Evolutionary conservation across 2,113 vertebrate species (phyloP), one percentile per base, ranked within the genome.

Genomic region (Callaeas wilsoni): DNA sequence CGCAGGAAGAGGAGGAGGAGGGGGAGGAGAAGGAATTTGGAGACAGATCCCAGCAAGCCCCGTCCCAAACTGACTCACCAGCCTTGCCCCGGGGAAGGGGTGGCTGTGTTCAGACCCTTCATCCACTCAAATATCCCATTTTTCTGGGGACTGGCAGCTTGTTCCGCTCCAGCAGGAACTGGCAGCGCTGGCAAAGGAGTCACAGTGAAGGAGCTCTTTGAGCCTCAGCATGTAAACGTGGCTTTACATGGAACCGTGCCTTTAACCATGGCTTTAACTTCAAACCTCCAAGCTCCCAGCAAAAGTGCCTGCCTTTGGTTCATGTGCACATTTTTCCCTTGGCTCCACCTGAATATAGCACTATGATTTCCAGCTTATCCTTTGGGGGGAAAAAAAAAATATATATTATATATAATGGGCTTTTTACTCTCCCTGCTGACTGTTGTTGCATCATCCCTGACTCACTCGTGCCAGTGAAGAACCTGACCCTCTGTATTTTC

Each of bases 281-380:
- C 33, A 90, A 85, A 83, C 71, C 35, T 60, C 84, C n/a, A n/a
- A n/a, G n/a, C n/a, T n/a, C n/a, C n/a, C n/a, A n/a, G n/a, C n/a
- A n/a, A n/a, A n/a, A n/a, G 64, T 55, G 88, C 32, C 46, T 87
- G 76, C 60, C 57, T 92, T 86, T 93, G 37, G 63, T 26, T 84
- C 73, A 44, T 0, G 0, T 74, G 89, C 52, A 18, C 32, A 78
- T 87, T 90, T 92, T 95, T 20, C 52, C 56, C 56, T 85, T 90
- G 69, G 71, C 73, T 93, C 37, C 37, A 37, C 37, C 63, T 95
- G 82, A 91, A 95, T 89, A 41, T 3, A 93, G 63, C 47, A 70
- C 39, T 89, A 13, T 68, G 44, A 78, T 84, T 92, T 89, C 92
- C 90, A 96, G 76, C 85, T 60, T 79, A 84, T 53, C 85, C 83